Evolutionary conservation across 2,797 vertebrate genomes (phyloP).

Genomic region (Naso thynnoides): DNA sequence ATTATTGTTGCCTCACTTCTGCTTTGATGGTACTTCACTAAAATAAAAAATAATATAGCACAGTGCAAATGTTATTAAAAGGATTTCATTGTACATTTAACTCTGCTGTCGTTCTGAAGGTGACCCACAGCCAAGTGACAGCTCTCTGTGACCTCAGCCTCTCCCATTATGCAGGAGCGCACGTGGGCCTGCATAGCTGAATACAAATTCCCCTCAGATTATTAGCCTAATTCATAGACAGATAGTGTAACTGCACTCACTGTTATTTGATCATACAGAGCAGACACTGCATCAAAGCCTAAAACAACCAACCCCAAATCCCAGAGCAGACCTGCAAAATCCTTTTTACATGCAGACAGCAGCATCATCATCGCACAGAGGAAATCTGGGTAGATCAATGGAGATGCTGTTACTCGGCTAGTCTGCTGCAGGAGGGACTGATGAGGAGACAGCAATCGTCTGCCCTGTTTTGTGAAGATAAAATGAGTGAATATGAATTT

Average conservation of each 20-base stretch:
- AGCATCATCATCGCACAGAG: constrained; percentile 24
- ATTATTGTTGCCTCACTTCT: not conserved
- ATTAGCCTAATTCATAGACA: constrained; percentile 48
- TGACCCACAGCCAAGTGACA: constrained; percentile 24
- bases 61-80: not conserved
- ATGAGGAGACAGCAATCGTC: constrained; percentile 49
- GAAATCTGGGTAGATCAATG: constrained; percentile 53
- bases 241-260: not conserved
- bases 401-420: constrained; percentile 24
- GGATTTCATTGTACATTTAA: not conserved
- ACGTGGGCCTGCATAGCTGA: constrained; percentile 24
- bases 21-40: not conserved
- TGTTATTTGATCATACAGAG: constrained; percentile 13
- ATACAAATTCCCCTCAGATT: constrained; percentile 51
- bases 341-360: constrained; percentile 47
- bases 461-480: constrained; percentile 50
- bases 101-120: constrained; percentile 33
- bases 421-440: constrained; percentile 29
- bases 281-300: constrained; percentile 8
- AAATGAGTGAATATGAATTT: constrained; percentile 41
- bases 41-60: not conserved
- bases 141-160: constrained; percentile 37
- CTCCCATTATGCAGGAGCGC: constrained; percentile 38
- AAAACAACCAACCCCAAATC: not conserved
- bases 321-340: constrained; percentile 16